Conservation (phyloP, 2,888 invertebrate species). For the Laspeyria flexula region DNA sequence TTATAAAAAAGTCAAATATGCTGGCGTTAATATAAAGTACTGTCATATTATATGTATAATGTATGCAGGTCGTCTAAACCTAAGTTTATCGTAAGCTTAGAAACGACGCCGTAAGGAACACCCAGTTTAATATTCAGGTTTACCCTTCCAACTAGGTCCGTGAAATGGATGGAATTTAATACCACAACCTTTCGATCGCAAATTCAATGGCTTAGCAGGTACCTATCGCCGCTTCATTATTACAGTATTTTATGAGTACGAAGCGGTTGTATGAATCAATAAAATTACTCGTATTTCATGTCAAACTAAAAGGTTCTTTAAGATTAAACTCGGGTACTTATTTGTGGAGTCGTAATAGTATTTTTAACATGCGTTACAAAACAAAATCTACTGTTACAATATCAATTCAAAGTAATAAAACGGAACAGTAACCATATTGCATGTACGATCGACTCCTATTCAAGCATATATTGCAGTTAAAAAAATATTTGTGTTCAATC, state of each 20-base stretch:
- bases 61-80: too few relatives aligned
- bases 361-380: not conserved
- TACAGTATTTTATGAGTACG: not conserved
- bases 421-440: conserved; percentile 6
- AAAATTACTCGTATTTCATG: not conserved
- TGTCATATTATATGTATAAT: too few relatives aligned
- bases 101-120: too few relatives aligned
- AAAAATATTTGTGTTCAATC: conserved; percentile 3
- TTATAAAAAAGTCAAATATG: too few relatives aligned
- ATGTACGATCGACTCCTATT: conserved; percentile 1
- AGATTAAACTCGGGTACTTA: not conserved
- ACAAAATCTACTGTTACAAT: conserved; percentile 4
- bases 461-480: conserved; percentile 1
- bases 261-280: not conserved
- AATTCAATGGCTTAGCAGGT: not conserved
- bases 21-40: too few relatives aligned
- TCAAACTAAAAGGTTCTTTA: not conserved
- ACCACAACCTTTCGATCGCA: too few relatives aligned
- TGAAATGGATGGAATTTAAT: too few relatives aligned
- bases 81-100: too few relatives aligned
- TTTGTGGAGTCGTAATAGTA: not conserved
- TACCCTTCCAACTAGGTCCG: too few relatives aligned
- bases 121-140: too few relatives aligned
- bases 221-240: not conserved
- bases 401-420: conserved; percentile 3